These are phyloP conservation scores for Stegophylla sp. DNA, from an alignment of 2,888 invertebrate species.

Conservation along the genomic window DNA sequence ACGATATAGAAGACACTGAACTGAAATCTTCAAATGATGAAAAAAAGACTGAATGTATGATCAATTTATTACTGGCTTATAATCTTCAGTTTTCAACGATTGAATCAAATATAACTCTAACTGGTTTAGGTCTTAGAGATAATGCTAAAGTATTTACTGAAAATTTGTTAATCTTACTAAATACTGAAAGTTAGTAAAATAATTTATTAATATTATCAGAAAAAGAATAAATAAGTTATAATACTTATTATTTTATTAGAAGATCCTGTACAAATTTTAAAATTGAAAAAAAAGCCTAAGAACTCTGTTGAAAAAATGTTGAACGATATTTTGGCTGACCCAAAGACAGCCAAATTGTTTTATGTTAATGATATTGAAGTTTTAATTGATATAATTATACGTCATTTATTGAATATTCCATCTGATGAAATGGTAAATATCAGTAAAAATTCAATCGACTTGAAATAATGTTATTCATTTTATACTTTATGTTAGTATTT, in stretches of 20 bases:
- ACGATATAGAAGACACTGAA: conserved; percentile 78
- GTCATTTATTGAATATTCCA: conserved; percentile 88
- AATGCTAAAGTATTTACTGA: conserved; percentile 87
- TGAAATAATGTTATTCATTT: too few species aligned
- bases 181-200: conserved; percentile 79
- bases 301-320: conserved; percentile 89
- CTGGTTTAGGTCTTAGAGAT: conserved; percentile 63
- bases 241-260: conserved; percentile 68
- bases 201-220: not conserved
- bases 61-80: conserved; percentile 84
- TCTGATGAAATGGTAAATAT: conserved; percentile 79
- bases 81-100: conserved; percentile 79
- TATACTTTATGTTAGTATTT: too few species aligned
- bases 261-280: conserved; percentile 85
- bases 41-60: conserved; percentile 82
- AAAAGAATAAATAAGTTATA: not conserved
- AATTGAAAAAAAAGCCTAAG: conserved; percentile 79
- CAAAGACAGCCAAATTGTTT: conserved; percentile 82
- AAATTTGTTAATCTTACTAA: conserved; percentile 83
- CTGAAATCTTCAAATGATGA: conserved; percentile 83
- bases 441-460: too few species aligned
- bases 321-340: conserved; percentile 81
- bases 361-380: conserved; percentile 96
- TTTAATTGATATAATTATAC: conserved; percentile 88
- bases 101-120: conserved; percentile 63